Conservation (phyloP, 2,113 vertebrate species). For the Phyllopteryx taeniolatus region DNA sequence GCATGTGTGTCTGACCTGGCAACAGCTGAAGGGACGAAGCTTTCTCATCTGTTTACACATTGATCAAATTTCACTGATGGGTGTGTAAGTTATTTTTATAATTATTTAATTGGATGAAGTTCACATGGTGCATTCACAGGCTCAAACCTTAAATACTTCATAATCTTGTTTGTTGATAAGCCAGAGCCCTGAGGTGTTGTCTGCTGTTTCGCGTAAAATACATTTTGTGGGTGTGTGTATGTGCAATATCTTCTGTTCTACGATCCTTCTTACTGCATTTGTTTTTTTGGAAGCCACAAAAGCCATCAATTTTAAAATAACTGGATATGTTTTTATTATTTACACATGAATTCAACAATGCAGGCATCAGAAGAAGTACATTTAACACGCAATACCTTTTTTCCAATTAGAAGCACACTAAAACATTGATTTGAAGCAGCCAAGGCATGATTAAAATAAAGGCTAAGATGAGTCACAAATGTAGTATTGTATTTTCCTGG, state of each 20-base stretch:
- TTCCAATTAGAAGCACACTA: background rate
- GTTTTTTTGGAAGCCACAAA: background rate
- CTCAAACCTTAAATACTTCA: background rate
- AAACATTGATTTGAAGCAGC: background rate
- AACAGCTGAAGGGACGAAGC: background rate
- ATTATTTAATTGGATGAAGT: background rate
- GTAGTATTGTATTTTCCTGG: background rate
- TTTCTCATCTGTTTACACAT: background rate
- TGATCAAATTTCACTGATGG: slow-evolving; percentile 20
- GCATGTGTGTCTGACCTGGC: background rate
- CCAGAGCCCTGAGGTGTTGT: background rate
- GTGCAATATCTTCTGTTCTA: background rate
- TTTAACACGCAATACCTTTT: background rate
- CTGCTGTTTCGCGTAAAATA: no score
- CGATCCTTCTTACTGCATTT: background rate
- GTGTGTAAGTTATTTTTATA: slow-evolving; percentile 6
- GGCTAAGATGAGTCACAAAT: background rate
- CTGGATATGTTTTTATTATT: background rate
- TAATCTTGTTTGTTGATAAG: background rate
- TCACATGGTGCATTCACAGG: background rate
- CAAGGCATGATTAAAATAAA: background rate
- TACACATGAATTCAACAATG: background rate
- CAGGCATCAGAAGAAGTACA: background rate
- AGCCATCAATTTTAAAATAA: background rate
- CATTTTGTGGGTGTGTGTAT: no score